A percentile compares a stretch with the other conserved stretches of the same genome.
These are phyloP conservation scores for Synanthedon vespiformis DNA, from an alignment of 2,888 invertebrate species.

Conservation along the genomic window DNA sequence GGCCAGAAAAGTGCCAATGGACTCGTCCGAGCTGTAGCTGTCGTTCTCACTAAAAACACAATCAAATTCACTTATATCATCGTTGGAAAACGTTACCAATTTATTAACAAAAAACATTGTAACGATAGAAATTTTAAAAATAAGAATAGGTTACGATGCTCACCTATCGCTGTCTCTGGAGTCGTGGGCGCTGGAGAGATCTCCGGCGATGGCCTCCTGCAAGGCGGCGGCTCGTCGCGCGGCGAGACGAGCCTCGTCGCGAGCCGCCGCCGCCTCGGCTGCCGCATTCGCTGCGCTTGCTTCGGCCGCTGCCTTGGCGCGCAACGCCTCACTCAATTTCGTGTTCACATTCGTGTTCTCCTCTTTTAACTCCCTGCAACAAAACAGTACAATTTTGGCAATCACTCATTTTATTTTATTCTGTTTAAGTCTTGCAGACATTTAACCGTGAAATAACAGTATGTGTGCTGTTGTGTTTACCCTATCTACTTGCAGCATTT, in stretches of 20 bases:
- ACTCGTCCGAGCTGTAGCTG: slow-evolving; percentile 76
- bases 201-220: slow-evolving; percentile 92
- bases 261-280: slow-evolving; percentile 77
- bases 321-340: slow-evolving; percentile 80
- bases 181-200: slow-evolving; percentile 77
- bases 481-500: too few relatives aligned
- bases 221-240: slow-evolving; percentile 90
- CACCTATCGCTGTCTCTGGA: slow-evolving; percentile 73
- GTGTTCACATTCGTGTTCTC: slow-evolving; percentile 78
- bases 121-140: too few relatives aligned
- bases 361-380: slow-evolving; percentile 79
- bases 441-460: too few relatives aligned
- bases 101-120: too few relatives aligned
- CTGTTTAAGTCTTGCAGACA: too few relatives aligned
- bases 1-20: slow-evolving; percentile 73
- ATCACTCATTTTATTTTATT: too few relatives aligned
- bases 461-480: too few relatives aligned
- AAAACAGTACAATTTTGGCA: too few relatives aligned
- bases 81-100: too few relatives aligned
- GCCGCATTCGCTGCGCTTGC: slow-evolving; percentile 78
- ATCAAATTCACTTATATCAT: background rate
- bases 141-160: background rate
- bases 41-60: slow-evolving; percentile 68
- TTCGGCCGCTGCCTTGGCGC: slow-evolving; percentile 82
- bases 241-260: slow-evolving; percentile 88